Conservation (phyloP, 2,113 vertebrate genomes). For the Gallinago media region DNA sequence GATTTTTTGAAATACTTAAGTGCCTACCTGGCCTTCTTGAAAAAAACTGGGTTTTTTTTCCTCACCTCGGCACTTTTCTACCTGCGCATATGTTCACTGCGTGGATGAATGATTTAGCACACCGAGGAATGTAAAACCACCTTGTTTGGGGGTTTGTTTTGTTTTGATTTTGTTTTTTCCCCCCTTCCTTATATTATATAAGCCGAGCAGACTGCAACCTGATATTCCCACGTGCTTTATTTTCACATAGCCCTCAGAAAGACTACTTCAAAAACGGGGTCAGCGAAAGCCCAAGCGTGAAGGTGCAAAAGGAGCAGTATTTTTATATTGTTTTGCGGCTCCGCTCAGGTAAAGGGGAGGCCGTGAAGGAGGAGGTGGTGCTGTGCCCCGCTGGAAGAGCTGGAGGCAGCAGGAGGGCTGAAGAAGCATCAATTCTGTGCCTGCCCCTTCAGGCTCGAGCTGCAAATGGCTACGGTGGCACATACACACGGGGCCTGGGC, state of each 20-base stretch:
- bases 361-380: background rate
- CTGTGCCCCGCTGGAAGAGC: constrained; percentile 19
- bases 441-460: background rate
- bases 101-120: background rate
- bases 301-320: background rate
- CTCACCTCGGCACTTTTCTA: constrained; percentile 22
- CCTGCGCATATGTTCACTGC: background rate
- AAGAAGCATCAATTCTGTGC: background rate
- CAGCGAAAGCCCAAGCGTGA: background rate
- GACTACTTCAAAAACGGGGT: background rate
- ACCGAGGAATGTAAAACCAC: background rate
- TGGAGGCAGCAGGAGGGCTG: background rate
- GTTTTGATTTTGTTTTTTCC: too few relatives aligned
- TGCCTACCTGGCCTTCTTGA: constrained; percentile 38
- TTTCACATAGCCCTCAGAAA: background rate
- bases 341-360: background rate
- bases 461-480: background rate
- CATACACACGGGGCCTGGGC: background rate
- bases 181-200: background rate
- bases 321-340: background rate
- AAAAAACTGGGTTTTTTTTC: background rate
- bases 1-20: constrained; percentile 33
- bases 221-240: background rate
- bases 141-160: background rate
- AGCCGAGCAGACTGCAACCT: background rate